Evolutionary conservation across 2,113 vertebrate genomes (phyloP).

Genomic region (Leucoraja erinaceus): DNA sequence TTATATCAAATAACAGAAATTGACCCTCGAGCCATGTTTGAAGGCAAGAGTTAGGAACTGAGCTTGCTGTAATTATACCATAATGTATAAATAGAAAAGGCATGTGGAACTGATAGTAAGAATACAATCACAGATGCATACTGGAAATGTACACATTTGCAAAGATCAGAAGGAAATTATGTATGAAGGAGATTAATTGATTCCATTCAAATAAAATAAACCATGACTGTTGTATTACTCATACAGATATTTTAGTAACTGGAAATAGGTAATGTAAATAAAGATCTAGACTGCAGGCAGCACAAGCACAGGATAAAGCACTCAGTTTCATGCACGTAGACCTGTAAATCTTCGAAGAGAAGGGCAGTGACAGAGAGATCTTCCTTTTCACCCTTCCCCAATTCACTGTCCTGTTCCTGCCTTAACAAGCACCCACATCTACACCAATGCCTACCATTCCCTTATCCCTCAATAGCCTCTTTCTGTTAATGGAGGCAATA

Average conservation of each 20-base stretch:
- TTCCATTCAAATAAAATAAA: conserved; percentile 34
- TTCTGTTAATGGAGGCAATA: background rate
- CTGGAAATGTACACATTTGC: background rate
- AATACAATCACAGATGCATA: background rate
- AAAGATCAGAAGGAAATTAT: background rate
- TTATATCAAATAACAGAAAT: background rate
- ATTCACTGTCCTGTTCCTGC: background rate
- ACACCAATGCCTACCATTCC: background rate
- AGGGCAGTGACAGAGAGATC: background rate
- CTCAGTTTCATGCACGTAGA: too few species aligned
- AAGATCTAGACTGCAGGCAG: background rate
- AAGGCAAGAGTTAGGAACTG: background rate
- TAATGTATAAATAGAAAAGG: background rate
- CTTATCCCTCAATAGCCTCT: background rate
- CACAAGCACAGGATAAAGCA: too few species aligned
- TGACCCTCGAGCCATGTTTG: background rate
- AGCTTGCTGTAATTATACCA: background rate
- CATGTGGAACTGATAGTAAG: background rate
- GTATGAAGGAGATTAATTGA: conserved; percentile 13
- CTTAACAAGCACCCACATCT: background rate
- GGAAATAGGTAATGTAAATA: background rate
- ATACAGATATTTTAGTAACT: conserved; percentile 2
- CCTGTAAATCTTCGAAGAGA: too few species aligned
- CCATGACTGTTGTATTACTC: background rate
- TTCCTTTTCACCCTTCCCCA: background rate